These are phyloP conservation scores for Beroe forskalii DNA, from an alignment of 37 sponge, comb jelly and placozoan genomes.

Conservation along the genomic window DNA sequence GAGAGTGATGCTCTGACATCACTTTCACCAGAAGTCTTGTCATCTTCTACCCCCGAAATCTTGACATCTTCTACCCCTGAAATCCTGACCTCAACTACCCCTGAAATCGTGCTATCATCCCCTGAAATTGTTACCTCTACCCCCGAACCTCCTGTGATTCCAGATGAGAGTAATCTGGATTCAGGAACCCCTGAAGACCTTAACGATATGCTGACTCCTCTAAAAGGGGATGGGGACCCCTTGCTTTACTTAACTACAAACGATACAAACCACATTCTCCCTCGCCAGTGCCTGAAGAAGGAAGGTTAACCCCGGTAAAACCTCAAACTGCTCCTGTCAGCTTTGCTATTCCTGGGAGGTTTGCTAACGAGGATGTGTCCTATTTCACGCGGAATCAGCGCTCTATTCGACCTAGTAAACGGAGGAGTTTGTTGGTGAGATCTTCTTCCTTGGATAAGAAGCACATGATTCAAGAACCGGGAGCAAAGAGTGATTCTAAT, in stretches of 20 bases:
- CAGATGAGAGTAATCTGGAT: neutral
- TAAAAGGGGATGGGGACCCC: neutral
- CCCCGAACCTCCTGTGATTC: neutral
- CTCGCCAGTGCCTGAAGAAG: neutral
- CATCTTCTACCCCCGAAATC: neutral
- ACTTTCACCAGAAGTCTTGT: neutral
- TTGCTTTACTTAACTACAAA: neutral
- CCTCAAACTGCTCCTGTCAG: neutral
- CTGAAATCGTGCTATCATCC: neutral
- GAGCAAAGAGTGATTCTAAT: neutral
- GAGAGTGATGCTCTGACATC: neutral
- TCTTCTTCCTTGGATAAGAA: slow-evolving; percentile 34
- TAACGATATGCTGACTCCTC: neutral
- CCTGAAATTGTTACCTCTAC: too few species aligned
- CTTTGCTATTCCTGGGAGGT: neutral
- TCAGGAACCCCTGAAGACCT: neutral
- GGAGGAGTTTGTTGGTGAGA: neutral
- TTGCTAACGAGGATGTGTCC: neutral
- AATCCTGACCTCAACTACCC: too few species aligned
- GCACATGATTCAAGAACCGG: neutral
- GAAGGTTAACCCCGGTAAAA: neutral
- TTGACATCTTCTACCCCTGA: too few species aligned
- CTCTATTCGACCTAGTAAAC: slow-evolving; percentile 19
- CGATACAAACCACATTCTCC: neutral
- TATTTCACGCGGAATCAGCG: slow-evolving; percentile 42